Percentiles rank a stretch among this genome's conserved stretches.
Conservation (phyloP, 2,797 vertebrate species). For the Chelon labrosus region DNA sequence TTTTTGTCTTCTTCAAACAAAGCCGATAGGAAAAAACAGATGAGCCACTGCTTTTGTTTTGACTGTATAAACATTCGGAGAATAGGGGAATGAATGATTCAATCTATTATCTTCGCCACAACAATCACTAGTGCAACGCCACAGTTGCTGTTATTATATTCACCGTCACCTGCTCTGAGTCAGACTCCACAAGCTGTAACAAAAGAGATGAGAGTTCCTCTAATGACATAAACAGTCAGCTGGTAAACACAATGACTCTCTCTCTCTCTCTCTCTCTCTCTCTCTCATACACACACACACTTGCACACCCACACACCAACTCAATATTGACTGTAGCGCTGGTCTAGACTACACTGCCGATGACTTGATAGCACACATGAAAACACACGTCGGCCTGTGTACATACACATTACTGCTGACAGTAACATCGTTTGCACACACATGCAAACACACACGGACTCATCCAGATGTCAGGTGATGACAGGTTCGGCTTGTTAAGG, state of each 20-base stretch:
- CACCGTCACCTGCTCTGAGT: constrained; percentile 62
- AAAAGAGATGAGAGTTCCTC: constrained; percentile 58
- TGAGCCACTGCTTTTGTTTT: constrained; percentile 53
- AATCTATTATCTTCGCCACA: constrained; percentile 53
- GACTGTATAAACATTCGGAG: constrained; percentile 48
- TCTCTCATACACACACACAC: neutral
- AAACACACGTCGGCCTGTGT: constrained; percentile 11
- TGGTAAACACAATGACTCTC: constrained; percentile 38
- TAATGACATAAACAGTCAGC: constrained; percentile 67
- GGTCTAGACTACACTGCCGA: constrained; percentile 6
- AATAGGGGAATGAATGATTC: constrained; percentile 52
- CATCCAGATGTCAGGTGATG: constrained; percentile 66
- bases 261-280: neutral
- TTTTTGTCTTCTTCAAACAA: constrained; percentile 39
- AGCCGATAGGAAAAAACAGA: constrained; percentile 32
- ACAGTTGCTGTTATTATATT: constrained; percentile 49
- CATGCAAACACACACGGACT: neutral
- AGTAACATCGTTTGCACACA: neutral
- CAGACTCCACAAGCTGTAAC: constrained; percentile 49
- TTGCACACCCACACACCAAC: neutral
- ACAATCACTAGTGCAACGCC: constrained; percentile 42
- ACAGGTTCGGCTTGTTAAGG: constrained; percentile 65
- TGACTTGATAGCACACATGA: constrained; percentile 37
- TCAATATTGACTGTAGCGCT: neutral
- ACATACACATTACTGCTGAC: constrained; percentile 14